phyloP scores from a whole-genome alignment of 1,140 invertebrate genomes.

The Hormaphis cornu region DNA sequence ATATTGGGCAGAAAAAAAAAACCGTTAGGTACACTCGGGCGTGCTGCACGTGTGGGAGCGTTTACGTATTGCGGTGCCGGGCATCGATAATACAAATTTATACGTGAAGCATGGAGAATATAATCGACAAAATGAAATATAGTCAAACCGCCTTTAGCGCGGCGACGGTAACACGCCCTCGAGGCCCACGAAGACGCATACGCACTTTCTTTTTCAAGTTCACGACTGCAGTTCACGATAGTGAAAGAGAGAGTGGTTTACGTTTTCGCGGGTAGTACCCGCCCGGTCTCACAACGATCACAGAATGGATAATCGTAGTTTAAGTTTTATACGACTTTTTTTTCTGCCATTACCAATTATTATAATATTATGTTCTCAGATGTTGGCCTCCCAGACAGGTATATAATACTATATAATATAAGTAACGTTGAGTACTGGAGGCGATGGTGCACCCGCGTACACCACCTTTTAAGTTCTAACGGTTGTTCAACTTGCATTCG shows the following conservation, averaged over 20 bases:
- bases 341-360: neutral
- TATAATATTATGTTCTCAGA: neutral
- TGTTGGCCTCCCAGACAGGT: neutral
- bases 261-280: neutral
- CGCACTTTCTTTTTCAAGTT: slow-evolving; percentile 32
- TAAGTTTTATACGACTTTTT: too few species aligned
- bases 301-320: neutral
- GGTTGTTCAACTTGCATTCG: too few species aligned
- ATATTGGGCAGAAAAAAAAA: too few species aligned
- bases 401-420: too few species aligned
- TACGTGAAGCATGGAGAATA: too few species aligned
- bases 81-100: too few species aligned
- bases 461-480: too few species aligned
- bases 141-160: neutral
- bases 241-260: slow-evolving; percentile 26
- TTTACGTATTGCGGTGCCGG: too few species aligned
- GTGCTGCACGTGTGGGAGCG: too few species aligned
- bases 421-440: too few species aligned
- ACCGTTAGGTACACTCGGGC: too few species aligned
- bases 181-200: neutral
- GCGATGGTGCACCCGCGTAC: too few species aligned
- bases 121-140: slow-evolving; percentile 14
- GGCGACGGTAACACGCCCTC: neutral
- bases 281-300: neutral
- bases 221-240: slow-evolving; percentile 8